Evolutionary conservation across 2,113 vertebrate species (phyloP).

Genomic region (Rissa tridactyla): DNA sequence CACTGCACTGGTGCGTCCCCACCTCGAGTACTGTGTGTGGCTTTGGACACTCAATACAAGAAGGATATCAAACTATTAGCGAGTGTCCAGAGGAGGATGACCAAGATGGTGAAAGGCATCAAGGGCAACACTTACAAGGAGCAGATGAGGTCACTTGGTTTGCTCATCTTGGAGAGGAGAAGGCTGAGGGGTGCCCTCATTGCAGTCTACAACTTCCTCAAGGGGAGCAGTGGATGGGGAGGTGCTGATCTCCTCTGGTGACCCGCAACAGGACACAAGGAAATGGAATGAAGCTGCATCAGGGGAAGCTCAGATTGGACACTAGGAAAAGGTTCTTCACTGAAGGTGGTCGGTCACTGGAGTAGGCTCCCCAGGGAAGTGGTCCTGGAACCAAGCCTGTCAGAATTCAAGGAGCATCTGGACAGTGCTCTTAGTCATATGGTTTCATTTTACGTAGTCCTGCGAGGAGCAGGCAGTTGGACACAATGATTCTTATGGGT

Average conservation of each 20-base stretch:
- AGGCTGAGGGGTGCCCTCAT: not conserved
- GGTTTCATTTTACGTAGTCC: not conserved
- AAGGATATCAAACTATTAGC: not conserved
- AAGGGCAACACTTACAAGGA: not conserved
- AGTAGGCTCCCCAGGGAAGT: not conserved
- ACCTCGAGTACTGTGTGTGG: not conserved
- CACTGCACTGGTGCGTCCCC: not conserved
- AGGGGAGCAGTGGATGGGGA: not conserved
- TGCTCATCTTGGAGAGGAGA: not conserved
- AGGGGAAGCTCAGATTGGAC: not conserved
- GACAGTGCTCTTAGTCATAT: not conserved
- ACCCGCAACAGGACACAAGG: not conserved
- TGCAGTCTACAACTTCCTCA: not conserved
- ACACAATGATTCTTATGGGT: not conserved
- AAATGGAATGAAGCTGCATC: not conserved
- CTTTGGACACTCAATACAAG: not conserved
- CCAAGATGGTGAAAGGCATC: not conserved
- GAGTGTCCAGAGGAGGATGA: not conserved
- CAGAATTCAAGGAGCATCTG: not conserved
- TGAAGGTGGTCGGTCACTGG: not conserved
- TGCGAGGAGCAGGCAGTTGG: not conserved
- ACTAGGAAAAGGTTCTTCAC: not conserved
- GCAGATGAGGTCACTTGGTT: not conserved
- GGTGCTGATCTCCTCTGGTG: not conserved
- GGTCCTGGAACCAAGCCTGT: not conserved